Conservation (phyloP, 2,797 vertebrate genomes). For the Halcyon leucocephala region DNA sequence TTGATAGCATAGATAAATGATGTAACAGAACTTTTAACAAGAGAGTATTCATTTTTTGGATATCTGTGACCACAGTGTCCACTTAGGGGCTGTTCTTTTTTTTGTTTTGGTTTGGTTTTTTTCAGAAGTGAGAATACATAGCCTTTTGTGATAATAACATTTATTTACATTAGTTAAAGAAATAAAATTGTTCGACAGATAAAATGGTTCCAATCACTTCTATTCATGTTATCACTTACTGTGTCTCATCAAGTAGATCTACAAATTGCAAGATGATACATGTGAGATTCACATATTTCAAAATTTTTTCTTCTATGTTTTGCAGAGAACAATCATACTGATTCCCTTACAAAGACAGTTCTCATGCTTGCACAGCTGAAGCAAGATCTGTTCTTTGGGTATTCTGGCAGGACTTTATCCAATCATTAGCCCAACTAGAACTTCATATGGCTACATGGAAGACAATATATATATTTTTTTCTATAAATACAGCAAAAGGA, state of each 20-base stretch:
- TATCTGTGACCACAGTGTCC: background rate
- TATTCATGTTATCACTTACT: background rate
- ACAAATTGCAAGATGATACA: background rate
- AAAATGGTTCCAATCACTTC: background rate
- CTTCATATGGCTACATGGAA: too few species aligned
- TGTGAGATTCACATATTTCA: background rate
- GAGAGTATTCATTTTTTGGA: background rate
- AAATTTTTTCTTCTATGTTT: background rate
- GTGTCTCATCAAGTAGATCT: background rate
- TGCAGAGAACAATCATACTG: fast-evolving
- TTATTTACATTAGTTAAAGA: background rate
- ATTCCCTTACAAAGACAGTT: background rate
- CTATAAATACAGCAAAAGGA: too few species aligned
- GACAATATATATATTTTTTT: too few species aligned
- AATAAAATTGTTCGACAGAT: background rate
- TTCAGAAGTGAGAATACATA: background rate
- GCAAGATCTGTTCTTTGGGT: background rate
- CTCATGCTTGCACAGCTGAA: background rate
- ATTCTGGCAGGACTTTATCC: background rate
- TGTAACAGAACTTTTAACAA: background rate
- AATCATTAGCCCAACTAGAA: background rate
- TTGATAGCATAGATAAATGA: background rate
- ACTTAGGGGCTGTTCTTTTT: background rate
- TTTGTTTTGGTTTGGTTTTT: background rate
- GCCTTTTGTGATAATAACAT: background rate